phyloP scores from a whole-genome alignment of 2,888 invertebrate species.

The Erebia aethiops region DNA sequence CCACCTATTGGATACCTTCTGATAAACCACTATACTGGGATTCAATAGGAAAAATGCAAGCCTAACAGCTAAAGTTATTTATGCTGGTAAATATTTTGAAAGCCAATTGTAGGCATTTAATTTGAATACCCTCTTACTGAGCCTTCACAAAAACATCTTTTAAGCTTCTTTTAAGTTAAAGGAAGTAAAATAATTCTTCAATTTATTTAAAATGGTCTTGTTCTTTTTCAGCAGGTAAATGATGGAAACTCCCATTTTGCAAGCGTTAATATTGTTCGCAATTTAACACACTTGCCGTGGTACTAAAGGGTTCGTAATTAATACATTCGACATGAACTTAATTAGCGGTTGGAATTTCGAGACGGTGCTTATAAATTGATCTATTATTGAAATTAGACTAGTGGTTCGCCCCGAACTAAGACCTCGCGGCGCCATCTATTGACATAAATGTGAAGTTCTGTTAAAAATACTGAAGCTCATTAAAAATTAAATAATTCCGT shows the following conservation, averaged over 20 bases:
- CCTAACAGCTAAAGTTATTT: too few species aligned
- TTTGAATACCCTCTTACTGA: background rate
- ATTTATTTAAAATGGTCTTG: background rate
- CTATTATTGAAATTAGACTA: slow-evolving; percentile 38
- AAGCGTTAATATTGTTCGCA: background rate
- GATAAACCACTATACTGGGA: too few species aligned
- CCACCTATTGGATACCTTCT: too few species aligned
- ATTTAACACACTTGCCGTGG: slow-evolving; percentile 16
- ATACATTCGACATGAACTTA: slow-evolving; percentile 14
- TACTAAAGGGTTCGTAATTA: slow-evolving; percentile 14
- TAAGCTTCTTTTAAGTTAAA: background rate
- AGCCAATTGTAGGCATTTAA: too few species aligned
- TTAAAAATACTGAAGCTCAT: too few species aligned
- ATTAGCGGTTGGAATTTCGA: slow-evolving; percentile 18
- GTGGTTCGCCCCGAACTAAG: too few species aligned
- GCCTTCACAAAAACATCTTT: background rate
- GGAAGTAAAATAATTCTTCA: background rate
- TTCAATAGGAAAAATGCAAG: too few species aligned
- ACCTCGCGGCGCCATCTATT: too few species aligned
- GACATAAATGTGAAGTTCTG: too few species aligned
- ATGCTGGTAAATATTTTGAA: too few species aligned
- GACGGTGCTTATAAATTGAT: slow-evolving; percentile 36
- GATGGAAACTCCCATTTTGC: background rate
- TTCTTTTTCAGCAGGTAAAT: background rate
- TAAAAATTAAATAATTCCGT: too few species aligned